phyloP scores from a whole-genome alignment of 30 jellyfish, hydroid and myxozoan genomes.

The Aurelia aurita region DNA sequence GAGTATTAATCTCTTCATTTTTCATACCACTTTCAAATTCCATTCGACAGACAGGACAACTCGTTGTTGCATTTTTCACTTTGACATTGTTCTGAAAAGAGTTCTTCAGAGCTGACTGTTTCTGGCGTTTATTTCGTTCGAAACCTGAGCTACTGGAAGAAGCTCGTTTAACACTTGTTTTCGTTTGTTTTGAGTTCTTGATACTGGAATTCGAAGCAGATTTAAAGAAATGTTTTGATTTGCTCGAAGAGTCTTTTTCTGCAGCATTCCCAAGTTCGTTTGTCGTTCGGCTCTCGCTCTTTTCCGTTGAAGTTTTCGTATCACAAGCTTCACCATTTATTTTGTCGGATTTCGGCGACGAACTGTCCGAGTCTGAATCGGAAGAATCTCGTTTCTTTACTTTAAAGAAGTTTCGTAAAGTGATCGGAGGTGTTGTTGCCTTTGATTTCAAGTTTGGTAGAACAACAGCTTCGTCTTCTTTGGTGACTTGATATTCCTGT shows the following conservation, averaged over 20 bases:
- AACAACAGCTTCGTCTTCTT: constrained; percentile 63
- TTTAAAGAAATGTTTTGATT: neutral
- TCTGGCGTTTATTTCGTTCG: constrained; percentile 52
- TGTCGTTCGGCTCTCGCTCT: neutral
- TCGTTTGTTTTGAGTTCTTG: neutral
- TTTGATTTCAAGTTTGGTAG: constrained; percentile 14
- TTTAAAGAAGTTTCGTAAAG: constrained; percentile 77
- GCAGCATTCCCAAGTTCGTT: neutral
- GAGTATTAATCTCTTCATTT: constrained; percentile 71
- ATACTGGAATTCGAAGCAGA: neutral
- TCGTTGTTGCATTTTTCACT: constrained; percentile 1
- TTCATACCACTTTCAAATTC: constrained; percentile 40
- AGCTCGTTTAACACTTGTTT: constrained; percentile 20
- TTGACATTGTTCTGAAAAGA: constrained; percentile 34
- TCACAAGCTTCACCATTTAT: neutral
- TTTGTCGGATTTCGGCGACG: neutral
- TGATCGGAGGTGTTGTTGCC: constrained; percentile 81
- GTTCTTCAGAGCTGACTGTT: constrained; percentile 65
- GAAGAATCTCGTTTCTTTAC: constrained; percentile 4
- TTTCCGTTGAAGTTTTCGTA: neutral
- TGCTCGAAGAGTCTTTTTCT: neutral
- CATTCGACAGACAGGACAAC: constrained; percentile 82
- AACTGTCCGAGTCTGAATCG: neutral
- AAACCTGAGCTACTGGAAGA: neutral
- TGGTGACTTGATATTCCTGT: constrained; percentile 14